Percentiles rank a stretch among this genome's conserved stretches.
Evolutionary conservation across 2,113 vertebrate genomes (phyloP).

Genomic region (Grus americana): DNA sequence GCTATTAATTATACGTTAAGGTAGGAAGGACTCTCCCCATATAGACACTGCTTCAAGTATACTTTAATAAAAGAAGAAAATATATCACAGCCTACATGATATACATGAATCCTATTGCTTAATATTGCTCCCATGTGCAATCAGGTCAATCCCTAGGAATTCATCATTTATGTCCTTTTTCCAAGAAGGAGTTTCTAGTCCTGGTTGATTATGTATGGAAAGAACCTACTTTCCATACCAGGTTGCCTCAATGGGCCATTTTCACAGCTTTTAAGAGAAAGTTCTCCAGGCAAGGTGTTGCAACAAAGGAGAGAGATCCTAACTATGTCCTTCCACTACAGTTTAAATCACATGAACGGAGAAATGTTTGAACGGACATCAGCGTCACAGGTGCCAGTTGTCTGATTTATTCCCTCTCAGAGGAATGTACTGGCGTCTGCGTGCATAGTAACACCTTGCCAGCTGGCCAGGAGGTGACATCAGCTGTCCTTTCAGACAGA

Average conservation of each 20-base stretch:
- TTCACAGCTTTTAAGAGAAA: not conserved
- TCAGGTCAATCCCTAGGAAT: not conserved
- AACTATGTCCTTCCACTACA: not conserved
- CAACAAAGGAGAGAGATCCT: not conserved
- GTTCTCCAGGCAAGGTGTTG: not conserved
- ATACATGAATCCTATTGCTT: not conserved
- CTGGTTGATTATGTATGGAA: not conserved
- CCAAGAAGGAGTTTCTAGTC: not conserved
- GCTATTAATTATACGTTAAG: not conserved
- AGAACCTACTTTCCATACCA: not conserved
- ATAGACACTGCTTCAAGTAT: not conserved
- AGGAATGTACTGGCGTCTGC: conserved; percentile 3
- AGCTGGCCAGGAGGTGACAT: conserved; percentile 57
- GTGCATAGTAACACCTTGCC: conserved; percentile 27
- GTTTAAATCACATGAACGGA: not conserved
- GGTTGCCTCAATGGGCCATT: not conserved
- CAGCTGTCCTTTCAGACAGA: conserved; percentile 53
- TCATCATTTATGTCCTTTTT: not conserved
- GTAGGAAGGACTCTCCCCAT: not conserved
- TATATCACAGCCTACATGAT: not conserved
- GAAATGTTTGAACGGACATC: not conserved
- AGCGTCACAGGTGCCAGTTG: conserved; percentile 25
- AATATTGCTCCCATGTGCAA: not conserved
- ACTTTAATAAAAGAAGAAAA: not conserved
- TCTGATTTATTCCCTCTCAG: conserved; percentile 29